These are phyloP conservation scores for Macaca fascicularis DNA, from an alignment of 2,113 vertebrate genomes.

Conservation along the genomic window T2T-MFA8v1.1 NC_088384.1:25451501-25452000, in stretches of 20 bases:
- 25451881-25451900: neutral
- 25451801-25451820: neutral
- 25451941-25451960: neutral
- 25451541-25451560: neutral
- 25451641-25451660: neutral
- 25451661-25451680: neutral
- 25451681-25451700: neutral
- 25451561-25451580: neutral
- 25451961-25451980: accelerated
- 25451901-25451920: neutral
- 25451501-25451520: neutral
- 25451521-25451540: neutral
- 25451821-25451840: neutral
- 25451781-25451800: neutral
- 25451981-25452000: neutral
- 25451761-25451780: neutral
- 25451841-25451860: neutral
- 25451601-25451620: neutral
- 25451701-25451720: neutral
- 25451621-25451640: neutral
- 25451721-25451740: neutral
- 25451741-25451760: neutral
- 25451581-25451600: neutral
- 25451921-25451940: neutral
- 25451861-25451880: neutral